Conservation (phyloP, 1,140 invertebrate species). For the Sminthurinus signatus region DNA sequence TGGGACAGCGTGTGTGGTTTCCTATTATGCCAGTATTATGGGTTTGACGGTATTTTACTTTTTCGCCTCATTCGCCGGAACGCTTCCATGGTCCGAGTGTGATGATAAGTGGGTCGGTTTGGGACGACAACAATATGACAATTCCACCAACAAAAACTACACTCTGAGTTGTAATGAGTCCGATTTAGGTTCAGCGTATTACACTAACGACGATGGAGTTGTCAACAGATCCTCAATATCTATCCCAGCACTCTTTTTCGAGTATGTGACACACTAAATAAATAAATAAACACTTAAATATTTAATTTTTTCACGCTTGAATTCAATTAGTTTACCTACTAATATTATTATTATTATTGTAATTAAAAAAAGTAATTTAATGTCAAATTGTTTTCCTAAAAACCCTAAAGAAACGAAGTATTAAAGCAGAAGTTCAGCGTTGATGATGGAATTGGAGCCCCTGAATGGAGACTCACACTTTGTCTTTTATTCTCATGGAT, state of each 20-base stretch:
- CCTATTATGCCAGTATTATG: slow-evolving; percentile 41
- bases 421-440: slow-evolving; percentile 61
- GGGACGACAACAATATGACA: no score
- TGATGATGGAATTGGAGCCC: slow-evolving; percentile 62
- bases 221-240: no score
- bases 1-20: background rate
- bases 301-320: no score
- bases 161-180: background rate
- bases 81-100: slow-evolving; percentile 35
- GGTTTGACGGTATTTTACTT: slow-evolving; percentile 45
- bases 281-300: no score
- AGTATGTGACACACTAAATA: slow-evolving; percentile 24
- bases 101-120: background rate
- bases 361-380: no score
- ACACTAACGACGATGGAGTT: background rate
- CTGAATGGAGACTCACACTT: slow-evolving; percentile 66
- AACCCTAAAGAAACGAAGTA: slow-evolving; percentile 63
- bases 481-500: slow-evolving; percentile 71
- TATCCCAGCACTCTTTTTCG: slow-evolving; percentile 30
- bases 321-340: no score
- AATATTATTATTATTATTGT: no score
- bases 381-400: slow-evolving; percentile 40
- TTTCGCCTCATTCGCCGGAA: slow-evolving; percentile 42
- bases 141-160: background rate
- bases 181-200: background rate